Base-by-base conservation (phyloP, 2,888 invertebrate genomes). In the Lomographa bimaculata region DNA sequence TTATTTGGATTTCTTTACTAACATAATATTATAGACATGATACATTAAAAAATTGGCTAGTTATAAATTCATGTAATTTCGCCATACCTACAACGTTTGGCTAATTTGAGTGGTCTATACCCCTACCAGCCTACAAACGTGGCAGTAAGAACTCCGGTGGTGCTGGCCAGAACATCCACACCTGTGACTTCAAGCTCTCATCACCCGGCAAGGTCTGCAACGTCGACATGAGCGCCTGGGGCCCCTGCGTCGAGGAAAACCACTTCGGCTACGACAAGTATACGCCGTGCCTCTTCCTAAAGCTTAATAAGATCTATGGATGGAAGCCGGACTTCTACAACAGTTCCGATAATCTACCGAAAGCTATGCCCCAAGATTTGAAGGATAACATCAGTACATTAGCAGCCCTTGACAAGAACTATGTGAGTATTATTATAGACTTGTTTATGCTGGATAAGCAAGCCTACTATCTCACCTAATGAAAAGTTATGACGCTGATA, bases 291-390 rank as follows among this genome's bases (percentile, higher is more conserved):
- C 91, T 99, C 50, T 95, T 98, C 72, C 90, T 99, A 38, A 99
- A 99, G 77, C 89, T 99, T 20, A 99, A 99, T 87, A 97, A 96
- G 91, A 97, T 98, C 65, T 97, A 93, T 62, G 96, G 94, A 8
- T 98, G 98, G 98, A 89, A 91, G 50, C 98, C 98, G 0, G 91
- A 94, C 16, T 95, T 92, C 66, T 97, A 95, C 71, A 94, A 96
- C 65, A 92, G 93, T 50, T 91, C 94, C 0, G 83, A 89, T 4
- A 77, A 89, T 36, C 85, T 97, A 27, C 97, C 97, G 0, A 61
- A 75, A 0, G 91, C 91, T 1, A 96, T 97, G 96, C 96, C 97
- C 0, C 58, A 80, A 0, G 90, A 90, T 30, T 80, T 97, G 48
- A 94, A 93, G 68, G 85, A 92, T 0, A 91, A 94, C 53, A 96